Percentiles rank a stretch among this genome's conserved stretches.
phyloP scores from a whole-genome alignment of 1,140 invertebrate species.

The Hirudo medicinalis region DNA sequence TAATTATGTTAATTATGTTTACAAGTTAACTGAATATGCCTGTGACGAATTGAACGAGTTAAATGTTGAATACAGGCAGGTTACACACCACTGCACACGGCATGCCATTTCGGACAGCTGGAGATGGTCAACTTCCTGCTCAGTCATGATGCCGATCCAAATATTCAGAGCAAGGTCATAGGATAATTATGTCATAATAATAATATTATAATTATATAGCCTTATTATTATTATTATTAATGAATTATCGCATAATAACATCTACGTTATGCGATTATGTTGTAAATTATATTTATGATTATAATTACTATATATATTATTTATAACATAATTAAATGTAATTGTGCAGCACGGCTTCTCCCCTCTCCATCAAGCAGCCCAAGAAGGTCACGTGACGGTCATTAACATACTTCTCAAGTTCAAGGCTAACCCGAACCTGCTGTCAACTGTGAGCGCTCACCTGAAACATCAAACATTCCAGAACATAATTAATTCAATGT shows the following conservation, averaged over 20 bases:
- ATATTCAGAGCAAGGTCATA: neutral
- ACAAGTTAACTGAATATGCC: no score
- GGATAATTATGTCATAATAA: no score
- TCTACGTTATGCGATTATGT: no score
- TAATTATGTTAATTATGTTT: no score
- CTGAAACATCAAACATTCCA: no score
- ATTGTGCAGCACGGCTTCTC: slow-evolving; percentile 63
- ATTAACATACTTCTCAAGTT: slow-evolving; percentile 16
- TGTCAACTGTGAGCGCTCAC: neutral
- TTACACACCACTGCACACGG: slow-evolving; percentile 92
- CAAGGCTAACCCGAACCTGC: slow-evolving; percentile 3
- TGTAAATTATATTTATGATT: neutral
- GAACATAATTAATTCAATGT: no score
- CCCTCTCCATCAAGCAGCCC: slow-evolving; percentile 89
- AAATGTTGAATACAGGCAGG: slow-evolving; percentile 48
- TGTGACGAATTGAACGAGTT: no score
- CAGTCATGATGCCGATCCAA: neutral
- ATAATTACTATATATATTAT: neutral
- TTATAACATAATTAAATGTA: neutral
- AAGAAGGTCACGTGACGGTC: slow-evolving; percentile 78
- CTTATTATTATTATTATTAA: neutral
- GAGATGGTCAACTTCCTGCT: slow-evolving; percentile 86
- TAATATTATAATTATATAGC: neutral
- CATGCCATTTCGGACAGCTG: slow-evolving; percentile 86
- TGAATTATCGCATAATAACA: neutral